These are phyloP conservation scores for Onychostoma macrolepis DNA, from an alignment of 2,113 vertebrate genomes.

Conservation along the genomic window DNA sequence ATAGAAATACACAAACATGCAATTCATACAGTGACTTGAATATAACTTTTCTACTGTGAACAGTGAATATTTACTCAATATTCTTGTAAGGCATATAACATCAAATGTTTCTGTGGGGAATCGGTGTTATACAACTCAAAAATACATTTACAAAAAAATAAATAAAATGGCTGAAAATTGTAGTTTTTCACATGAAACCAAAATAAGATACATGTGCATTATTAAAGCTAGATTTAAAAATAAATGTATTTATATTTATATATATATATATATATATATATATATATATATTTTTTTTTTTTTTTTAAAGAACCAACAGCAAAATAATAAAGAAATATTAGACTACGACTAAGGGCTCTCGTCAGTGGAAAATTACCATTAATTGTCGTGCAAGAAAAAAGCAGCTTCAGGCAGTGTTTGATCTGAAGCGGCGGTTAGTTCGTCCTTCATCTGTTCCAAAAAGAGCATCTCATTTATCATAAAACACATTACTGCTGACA, in stretches of 20 bases:
- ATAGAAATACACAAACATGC: neutral
- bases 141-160: no score
- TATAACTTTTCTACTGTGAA: neutral
- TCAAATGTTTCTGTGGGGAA: neutral
- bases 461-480: constrained; percentile 1
- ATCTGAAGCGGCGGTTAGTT: neutral
- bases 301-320: neutral
- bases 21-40: neutral
- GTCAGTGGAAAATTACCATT: neutral
- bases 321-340: neutral
- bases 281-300: neutral
- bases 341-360: neutral
- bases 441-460: neutral
- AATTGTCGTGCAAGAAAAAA: neutral
- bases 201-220: neutral
- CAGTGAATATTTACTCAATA: neutral
- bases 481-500: neutral
- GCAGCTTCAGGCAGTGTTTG: neutral
- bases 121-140: neutral
- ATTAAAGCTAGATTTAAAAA: neutral
- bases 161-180: neutral
- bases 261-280: neutral
- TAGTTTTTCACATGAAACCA: neutral
- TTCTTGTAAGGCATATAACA: neutral
- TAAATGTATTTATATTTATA: no score